Evolutionary conservation across 2,797 vertebrate species (phyloP), one percentile per base, ranked within the genome.

Genomic region (Enteromius anoplus): DNA sequence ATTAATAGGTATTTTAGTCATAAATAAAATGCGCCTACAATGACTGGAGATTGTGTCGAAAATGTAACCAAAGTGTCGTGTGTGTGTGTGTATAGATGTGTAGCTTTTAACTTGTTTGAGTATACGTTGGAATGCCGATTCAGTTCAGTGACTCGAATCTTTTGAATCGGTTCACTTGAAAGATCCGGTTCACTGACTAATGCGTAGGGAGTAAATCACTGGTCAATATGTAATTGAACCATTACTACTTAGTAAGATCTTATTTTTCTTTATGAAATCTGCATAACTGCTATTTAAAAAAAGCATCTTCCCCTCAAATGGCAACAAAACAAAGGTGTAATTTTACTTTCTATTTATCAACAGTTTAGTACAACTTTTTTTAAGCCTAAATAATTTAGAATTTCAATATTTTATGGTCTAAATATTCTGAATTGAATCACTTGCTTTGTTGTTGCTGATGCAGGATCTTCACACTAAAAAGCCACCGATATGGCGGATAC

Each of bases 401-500:
- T 37, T 34, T 37, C 1, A 55, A 5, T 19, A 23, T 37, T 4
- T 1, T 75, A 23, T 26, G 26, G 5, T 26, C 3, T 23, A 47
- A 26, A 26, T 49, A 15, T 71, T 5, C 14, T 26, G 12, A 15
- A 14, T 17, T 40, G 7, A 1, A 4, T 17, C 0, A 21, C 17
- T 29, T 21, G 9, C 15, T 45, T 58, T 0, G 2, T 65, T 17
- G 17, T 9, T 76, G 34, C 17, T 45, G 2, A 1, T 69, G 2
- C 42, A 58, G n/a, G 11, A 10, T 42, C 23, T 49, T 14, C 15
- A 69, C 5, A 75, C n/a, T 70, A 15, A 42, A 84, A 81, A 82
- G 72, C 77, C 42, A 64, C 68, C 11, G 49, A 84, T 26, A 71
- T 58, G 53, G 81, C 42, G 40, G 64, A 32, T 80, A n/a, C 4